Evolutionary conservation across 2,888 invertebrate genomes (phyloP), one percentile per base, ranked within the genome.

Genomic region (Brachylomia viminalis): DNA sequence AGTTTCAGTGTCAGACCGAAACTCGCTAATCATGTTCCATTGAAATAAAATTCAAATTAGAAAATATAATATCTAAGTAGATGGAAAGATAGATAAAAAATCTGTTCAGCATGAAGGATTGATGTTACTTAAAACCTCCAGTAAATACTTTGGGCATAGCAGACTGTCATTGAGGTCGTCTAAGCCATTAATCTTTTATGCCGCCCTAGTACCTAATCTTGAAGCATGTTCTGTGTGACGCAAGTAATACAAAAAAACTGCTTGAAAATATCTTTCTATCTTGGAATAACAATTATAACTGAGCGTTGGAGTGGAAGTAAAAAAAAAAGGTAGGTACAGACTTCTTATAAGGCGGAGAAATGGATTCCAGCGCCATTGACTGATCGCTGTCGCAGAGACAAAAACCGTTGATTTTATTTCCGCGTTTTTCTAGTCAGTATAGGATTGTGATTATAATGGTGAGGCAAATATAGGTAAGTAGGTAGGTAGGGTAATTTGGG

Each of bases 141-240:
- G 77, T 80, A 77, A 74, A 82, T 82, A 76, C 70, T 86, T 75
- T 74, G 56, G 54, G 62, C 75, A 75, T 80, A 71, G 80, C 65
- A 75, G 45, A 72, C 62, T 61, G 58, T 75, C 71, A 80, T 80
- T 78, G 72, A 67, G 83, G 74, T 27, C 73, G 72, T 65, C 45
- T 54, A 49, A 42, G 59, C 75, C 80, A 87, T 87, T 75, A 78
- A 86, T 87, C 85, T 78, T 78, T 75, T 75, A 74, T 73, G 78
- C 64, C 71, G n/a, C 72, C 66, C 59, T 72, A 58, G 70, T 81
- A 74, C 47, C 58, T 84, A 73, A 79, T 79, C 84, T 81, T 67
- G 67, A 56, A 72, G 75, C 79, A 73, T 66, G 64, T 72, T 67
- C 58, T 67, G n/a, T 56, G 61, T 64, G 33, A 71, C 72, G 75